A percentile compares a stretch with the other conserved stretches of the same genome.
Evolutionary conservation across 2,113 vertebrate genomes (phyloP).

Genomic region (Speoplatyrhinus poulsoni): DNA sequence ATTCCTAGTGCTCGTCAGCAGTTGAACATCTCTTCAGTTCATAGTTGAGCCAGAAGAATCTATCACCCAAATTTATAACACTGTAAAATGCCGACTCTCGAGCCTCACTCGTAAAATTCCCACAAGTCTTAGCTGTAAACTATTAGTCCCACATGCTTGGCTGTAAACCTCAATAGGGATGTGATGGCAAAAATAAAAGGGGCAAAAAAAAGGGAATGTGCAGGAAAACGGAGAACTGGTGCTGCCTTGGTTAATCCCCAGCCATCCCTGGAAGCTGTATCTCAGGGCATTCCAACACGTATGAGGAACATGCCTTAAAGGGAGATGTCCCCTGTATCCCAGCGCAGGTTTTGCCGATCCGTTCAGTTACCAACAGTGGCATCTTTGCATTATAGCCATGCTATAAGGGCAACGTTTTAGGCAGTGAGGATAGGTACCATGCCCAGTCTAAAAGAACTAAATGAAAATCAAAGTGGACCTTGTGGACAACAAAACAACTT

Average conservation of each 20-base stretch:
- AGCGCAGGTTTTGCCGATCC: background rate
- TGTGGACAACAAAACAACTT: background rate
- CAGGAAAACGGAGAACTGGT: background rate
- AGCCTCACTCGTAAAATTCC: background rate
- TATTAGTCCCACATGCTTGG: background rate
- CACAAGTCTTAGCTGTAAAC: background rate
- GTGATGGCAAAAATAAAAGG: background rate
- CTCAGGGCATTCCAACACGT: background rate
- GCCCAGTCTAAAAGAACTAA: background rate
- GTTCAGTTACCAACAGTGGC: background rate
- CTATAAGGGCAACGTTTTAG: background rate
- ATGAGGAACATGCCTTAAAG: background rate
- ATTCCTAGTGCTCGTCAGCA: too few species aligned
- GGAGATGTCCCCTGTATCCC: background rate
- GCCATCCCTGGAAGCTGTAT: background rate
- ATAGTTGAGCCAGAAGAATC: too few species aligned
- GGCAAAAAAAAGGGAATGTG: background rate
- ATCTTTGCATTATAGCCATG: background rate
- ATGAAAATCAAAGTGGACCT: background rate
- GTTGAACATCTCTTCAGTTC: too few species aligned
- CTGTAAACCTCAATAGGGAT: background rate
- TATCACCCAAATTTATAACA: too few species aligned
- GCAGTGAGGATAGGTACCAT: conserved; percentile 1
- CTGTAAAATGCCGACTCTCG: too few species aligned
- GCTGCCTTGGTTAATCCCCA: background rate